phyloP scores from a whole-genome alignment of 2,888 invertebrate genomes.

The Andrena minutula region DNA sequence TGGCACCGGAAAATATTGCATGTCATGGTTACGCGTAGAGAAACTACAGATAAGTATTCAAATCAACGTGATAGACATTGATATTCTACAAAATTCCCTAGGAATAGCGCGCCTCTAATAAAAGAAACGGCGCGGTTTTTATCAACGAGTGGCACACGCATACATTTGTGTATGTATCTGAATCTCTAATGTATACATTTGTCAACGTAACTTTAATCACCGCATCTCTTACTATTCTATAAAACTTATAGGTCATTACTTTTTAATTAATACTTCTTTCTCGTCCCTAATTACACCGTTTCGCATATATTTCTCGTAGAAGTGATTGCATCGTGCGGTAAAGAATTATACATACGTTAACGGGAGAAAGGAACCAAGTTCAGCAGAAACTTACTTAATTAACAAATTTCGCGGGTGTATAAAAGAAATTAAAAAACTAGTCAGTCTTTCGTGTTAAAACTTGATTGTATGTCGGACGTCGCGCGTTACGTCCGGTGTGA shows the following conservation, averaged over 20 bases:
- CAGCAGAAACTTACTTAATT: background rate
- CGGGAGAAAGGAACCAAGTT: background rate
- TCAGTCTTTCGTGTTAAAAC: conserved; percentile 51
- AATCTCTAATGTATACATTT: conserved; percentile 22
- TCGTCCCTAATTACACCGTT: conserved; percentile 5
- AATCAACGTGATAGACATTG: conserved; percentile 9
- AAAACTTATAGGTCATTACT: conserved; percentile 29
- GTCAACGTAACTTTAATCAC: conserved; percentile 26
- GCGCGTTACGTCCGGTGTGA: conserved; percentile 21
- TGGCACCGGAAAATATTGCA: conserved; percentile 53
- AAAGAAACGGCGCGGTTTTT: conserved; percentile 29
- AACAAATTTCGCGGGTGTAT: background rate
- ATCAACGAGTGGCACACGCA: conserved; percentile 13
- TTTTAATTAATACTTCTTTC: conserved; percentile 21
- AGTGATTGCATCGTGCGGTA: conserved; percentile 14
- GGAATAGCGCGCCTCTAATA: conserved; percentile 11
- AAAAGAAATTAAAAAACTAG: conserved; percentile 44
- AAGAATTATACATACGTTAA: background rate
- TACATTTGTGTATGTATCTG: background rate
- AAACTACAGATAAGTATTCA: conserved; percentile 19
- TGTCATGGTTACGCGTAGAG: conserved; percentile 18
- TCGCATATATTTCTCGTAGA: conserved; percentile 19
- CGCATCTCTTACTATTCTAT: conserved; percentile 28
- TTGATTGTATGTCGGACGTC: conserved; percentile 26
- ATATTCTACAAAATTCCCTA: conserved; percentile 12